phyloP scores from a whole-genome alignment of 2,797 vertebrate species.

The Peromyscus nudipes region DNA sequence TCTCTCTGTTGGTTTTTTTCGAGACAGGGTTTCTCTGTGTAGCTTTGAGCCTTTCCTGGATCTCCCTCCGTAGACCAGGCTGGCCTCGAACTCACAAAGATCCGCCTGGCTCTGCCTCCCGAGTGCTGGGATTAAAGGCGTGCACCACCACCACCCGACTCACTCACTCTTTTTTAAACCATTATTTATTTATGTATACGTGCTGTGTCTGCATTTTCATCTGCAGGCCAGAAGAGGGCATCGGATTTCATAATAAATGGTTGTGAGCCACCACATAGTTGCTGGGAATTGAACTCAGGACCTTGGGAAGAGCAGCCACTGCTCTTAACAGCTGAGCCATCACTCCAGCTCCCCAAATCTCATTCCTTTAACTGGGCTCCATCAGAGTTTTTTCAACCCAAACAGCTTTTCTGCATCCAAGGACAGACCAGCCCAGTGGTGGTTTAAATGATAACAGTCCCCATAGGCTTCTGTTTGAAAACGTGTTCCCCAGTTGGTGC shows the following conservation, averaged over 20 bases:
- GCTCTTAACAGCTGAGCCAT: not conserved
- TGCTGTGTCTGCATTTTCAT: not conserved
- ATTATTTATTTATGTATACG: no score
- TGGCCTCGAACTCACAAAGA: no score
- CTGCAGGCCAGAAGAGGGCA: not conserved
- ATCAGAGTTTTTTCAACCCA: slow-evolving; percentile 8
- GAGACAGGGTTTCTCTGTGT: no score
- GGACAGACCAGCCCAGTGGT: not conserved
- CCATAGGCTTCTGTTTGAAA: not conserved
- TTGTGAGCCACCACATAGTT: not conserved
- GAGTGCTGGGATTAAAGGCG: no score
- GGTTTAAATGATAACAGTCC: not conserved
- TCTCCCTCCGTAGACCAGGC: no score
- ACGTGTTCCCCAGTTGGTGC: not conserved
- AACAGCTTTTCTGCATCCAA: not conserved
- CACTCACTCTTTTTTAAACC: no score
- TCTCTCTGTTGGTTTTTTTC: no score
- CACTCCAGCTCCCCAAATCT: not conserved
- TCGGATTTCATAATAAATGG: not conserved
- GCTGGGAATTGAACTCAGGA: not conserved
- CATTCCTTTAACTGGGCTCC: not conserved
- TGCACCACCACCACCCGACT: no score
- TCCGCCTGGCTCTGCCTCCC: no score
- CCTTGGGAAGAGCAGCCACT: not conserved
- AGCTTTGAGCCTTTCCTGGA: no score